Conservation (phyloP, 2,797 vertebrate genomes). For the Austrolebias charrua region DNA sequence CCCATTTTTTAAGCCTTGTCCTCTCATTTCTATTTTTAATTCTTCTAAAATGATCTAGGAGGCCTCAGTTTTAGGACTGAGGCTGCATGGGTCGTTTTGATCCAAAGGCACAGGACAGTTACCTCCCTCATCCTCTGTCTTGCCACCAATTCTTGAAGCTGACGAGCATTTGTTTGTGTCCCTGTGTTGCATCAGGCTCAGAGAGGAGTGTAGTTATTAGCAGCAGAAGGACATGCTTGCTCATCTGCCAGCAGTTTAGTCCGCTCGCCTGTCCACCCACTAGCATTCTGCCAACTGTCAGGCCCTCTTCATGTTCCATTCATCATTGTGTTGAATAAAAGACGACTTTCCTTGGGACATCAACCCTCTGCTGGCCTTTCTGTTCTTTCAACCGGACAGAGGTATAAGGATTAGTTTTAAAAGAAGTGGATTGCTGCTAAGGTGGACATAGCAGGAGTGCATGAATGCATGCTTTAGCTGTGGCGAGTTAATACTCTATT, state of each 20-base stretch:
- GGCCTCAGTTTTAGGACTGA: too few relatives aligned
- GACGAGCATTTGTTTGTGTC: conserved; percentile 58
- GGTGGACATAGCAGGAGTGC: conserved; percentile 56
- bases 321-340: conserved; percentile 67
- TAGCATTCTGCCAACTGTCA: conserved; percentile 63
- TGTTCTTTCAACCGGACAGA: conserved; percentile 53
- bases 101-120: too few relatives aligned
- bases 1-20: conserved; percentile 36
- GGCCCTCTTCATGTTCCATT: conserved; percentile 70
- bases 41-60: background rate
- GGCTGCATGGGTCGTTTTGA: too few relatives aligned
- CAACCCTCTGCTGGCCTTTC: conserved; percentile 57
- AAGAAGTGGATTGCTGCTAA: conserved; percentile 62
- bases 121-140: background rate
- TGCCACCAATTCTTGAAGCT: conserved; percentile 29
- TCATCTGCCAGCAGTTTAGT: conserved; percentile 60
- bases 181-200: conserved; percentile 58
- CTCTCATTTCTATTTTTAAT: conserved; percentile 18
- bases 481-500: conserved; percentile 56
- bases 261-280: conserved; percentile 41
- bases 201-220: conserved; percentile 66
- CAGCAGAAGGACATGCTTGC: conserved; percentile 64
- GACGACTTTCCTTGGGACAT: conserved; percentile 64
- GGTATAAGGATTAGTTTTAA: conserved; percentile 65
- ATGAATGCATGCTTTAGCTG: conserved; percentile 55